These are phyloP conservation scores for Aepyceros melampus DNA, from an alignment of 2,113 vertebrate species.

Conservation along the genomic window DNA sequence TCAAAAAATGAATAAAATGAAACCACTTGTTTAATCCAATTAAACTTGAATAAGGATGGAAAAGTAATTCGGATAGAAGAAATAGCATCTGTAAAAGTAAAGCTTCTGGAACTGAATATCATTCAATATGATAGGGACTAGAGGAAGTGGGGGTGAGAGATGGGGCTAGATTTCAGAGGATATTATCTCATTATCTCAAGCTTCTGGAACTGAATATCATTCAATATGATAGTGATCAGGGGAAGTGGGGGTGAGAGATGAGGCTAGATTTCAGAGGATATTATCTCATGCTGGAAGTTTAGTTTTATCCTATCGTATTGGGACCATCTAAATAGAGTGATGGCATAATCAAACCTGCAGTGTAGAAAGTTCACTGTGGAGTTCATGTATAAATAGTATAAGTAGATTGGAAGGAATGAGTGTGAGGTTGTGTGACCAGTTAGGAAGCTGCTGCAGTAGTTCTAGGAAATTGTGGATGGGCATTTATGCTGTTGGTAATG, in stretches of 20 bases:
- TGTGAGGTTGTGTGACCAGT: neutral
- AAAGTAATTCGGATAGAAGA: neutral
- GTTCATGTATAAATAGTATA: neutral
- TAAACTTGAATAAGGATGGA: neutral
- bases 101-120: neutral
- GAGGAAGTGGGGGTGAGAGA: neutral
- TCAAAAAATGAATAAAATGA: neutral
- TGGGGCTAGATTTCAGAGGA: neutral
- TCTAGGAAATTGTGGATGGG: neutral
- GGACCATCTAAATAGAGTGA: neutral
- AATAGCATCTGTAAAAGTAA: neutral
- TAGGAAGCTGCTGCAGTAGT: neutral
- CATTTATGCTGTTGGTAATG: rapidly evolving
- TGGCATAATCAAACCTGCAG: neutral
- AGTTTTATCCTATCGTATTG: neutral
- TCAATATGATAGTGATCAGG: neutral
- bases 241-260: neutral
- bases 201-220: neutral
- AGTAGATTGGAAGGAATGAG: neutral
- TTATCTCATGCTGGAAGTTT: neutral
- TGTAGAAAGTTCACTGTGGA: neutral
- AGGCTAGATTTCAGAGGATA: neutral
- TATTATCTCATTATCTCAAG: neutral
- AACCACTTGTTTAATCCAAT: neutral
- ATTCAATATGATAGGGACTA: neutral